These are phyloP conservation scores for Tylochromis polylepis DNA, from an alignment of 2,113 vertebrate genomes.

Conservation along the genomic window DNA sequence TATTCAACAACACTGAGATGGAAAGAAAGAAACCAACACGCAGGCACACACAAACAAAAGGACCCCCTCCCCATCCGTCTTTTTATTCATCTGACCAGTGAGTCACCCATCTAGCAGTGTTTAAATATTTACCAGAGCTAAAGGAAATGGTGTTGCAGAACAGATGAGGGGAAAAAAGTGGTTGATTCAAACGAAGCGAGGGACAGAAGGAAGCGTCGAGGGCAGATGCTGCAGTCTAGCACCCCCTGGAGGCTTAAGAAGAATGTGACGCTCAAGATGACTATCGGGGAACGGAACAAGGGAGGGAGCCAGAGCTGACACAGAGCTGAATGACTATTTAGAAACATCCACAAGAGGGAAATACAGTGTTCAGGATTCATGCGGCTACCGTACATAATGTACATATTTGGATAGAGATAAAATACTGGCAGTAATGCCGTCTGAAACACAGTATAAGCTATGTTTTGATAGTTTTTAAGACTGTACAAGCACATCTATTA, in stretches of 20 bases:
- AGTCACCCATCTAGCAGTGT: conserved; percentile 19
- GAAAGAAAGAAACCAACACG: conserved; percentile 28
- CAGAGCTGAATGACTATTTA: not conserved
- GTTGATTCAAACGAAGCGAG: not conserved
- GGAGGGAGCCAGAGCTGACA: conserved; percentile 49
- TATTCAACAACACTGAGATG: conserved; percentile 48
- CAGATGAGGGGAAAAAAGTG: not conserved
- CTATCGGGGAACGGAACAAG: conserved; percentile 36
- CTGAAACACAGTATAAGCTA: not conserved
- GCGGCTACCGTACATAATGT: not conserved
- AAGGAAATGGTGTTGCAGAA: conserved; percentile 31
- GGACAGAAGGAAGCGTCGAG: not conserved
- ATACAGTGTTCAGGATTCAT: not conserved
- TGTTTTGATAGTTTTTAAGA: not conserved
- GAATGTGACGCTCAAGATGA: not conserved
- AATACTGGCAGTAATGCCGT: not conserved
- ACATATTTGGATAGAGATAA: not conserved
- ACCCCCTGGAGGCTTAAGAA: conserved; percentile 50
- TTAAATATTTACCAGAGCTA: conserved; percentile 57
- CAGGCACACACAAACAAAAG: conserved; percentile 37
- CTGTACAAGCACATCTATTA: not conserved
- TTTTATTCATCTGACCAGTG: conserved; percentile 40
- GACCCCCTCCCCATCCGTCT: not conserved
- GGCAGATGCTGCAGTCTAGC: conserved; percentile 29
- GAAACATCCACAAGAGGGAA: not conserved